Conservation (phyloP, 2,113 vertebrate species). For the Leucosticte australis region DNA sequence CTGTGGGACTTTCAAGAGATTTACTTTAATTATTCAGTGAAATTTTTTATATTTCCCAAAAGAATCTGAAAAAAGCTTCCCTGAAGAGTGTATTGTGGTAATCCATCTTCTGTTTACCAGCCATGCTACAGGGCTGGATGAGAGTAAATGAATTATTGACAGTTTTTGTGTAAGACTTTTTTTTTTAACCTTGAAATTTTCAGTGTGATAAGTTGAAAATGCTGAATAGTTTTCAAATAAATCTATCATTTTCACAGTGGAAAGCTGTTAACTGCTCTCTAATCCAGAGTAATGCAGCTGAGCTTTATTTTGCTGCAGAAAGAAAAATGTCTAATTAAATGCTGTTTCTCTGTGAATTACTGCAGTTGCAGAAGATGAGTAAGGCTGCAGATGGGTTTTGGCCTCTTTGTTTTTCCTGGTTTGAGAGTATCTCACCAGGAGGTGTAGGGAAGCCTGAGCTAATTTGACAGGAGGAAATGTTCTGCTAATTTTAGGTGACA, state of each 20-base stretch:
- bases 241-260: background rate
- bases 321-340: background rate
- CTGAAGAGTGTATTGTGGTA: background rate
- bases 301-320: background rate
- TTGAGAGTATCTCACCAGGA: background rate
- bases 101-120: background rate
- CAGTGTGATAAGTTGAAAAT: background rate
- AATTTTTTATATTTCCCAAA: background rate
- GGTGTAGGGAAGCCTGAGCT: background rate
- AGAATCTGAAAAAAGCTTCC: background rate
- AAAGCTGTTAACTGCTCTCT: background rate
- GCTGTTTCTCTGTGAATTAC: background rate
- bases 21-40: background rate
- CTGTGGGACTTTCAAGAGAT: background rate
- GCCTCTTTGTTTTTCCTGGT: background rate
- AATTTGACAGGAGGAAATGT: background rate
- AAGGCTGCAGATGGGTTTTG: background rate
- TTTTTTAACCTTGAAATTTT: background rate
- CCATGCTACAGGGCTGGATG: background rate
- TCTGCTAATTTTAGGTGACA: background rate
- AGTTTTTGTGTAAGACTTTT: background rate
- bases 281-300: background rate
- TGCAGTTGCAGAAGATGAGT: background rate
- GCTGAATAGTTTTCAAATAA: background rate
- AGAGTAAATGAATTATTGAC: background rate